Evolutionary conservation across 2,888 invertebrate species (phyloP).

Genomic region (Drosophila falleni): DNA sequence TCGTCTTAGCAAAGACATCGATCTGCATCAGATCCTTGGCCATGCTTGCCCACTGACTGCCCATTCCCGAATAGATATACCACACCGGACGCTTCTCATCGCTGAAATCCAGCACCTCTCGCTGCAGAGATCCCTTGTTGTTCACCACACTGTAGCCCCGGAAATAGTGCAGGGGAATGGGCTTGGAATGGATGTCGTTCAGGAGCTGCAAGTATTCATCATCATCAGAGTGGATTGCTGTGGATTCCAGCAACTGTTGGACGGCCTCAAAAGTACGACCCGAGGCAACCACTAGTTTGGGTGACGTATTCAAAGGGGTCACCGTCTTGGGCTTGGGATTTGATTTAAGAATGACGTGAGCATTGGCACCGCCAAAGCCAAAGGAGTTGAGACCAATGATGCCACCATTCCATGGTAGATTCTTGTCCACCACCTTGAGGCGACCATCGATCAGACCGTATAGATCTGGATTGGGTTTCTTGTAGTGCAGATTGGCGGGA

Average conservation of each 20-base stretch:
- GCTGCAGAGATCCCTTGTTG: constrained; percentile 84
- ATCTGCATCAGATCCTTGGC: constrained; percentile 93
- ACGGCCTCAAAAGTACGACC: constrained; percentile 95
- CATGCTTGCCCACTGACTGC: constrained; percentile 99
- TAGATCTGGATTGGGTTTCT: constrained; percentile 94
- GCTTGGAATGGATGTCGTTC: constrained; percentile 90
- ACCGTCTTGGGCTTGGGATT: constrained; percentile 89
- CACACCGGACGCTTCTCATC: constrained; percentile 93
- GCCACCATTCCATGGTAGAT: constrained; percentile 95
- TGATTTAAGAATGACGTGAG: constrained; percentile 94
- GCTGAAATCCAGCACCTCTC: constrained; percentile 86
- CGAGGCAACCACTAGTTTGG: constrained; percentile 91
- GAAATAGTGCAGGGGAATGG: constrained; percentile 91
- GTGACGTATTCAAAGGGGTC: constrained; percentile 87
- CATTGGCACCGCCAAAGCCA: constrained; percentile 99
- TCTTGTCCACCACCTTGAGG: constrained; percentile 94
- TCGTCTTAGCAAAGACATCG: constrained; percentile 92
- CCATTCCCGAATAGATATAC: constrained; percentile 99
- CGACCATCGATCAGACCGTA: constrained; percentile 95
- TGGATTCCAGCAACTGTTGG: constrained; percentile 88
- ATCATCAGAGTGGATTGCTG: constrained; percentile 88
- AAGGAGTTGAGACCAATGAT: constrained; percentile 97
- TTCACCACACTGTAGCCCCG: constrained; percentile 93
- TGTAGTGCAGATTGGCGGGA: constrained; percentile 96
- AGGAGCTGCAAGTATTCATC: constrained; percentile 92